Evolutionary conservation across 2,797 vertebrate genomes (phyloP).

Genomic region (Masticophis lateralis): DNA sequence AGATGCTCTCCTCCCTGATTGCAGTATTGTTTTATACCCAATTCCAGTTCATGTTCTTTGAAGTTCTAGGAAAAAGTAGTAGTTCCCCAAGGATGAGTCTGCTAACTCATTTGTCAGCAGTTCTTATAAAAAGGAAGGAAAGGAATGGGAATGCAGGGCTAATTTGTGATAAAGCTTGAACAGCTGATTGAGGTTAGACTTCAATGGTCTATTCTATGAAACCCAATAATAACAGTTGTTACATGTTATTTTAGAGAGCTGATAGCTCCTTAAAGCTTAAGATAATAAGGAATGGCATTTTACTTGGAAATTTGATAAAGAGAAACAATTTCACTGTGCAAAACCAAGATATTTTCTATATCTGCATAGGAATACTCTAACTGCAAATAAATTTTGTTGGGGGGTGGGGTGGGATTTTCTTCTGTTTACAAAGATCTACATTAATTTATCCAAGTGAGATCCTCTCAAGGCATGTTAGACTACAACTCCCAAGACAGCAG

Average conservation of each 20-base stretch:
- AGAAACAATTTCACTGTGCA: not conserved
- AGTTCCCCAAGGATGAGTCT: not conserved
- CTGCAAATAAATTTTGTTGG: not conserved
- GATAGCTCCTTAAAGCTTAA: not conserved
- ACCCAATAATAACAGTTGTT: not conserved
- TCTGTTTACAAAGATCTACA: not conserved
- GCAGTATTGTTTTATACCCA: not conserved
- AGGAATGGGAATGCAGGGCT: not conserved
- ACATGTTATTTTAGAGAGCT: not conserved
- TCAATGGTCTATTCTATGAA: not conserved
- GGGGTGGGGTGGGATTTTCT: not conserved
- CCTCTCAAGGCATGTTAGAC: not conserved
- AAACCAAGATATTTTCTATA: not conserved
- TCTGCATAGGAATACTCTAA: not conserved
- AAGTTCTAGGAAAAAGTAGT: not conserved
- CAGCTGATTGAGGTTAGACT: slow-evolving; percentile 20
- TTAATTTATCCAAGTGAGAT: not conserved
- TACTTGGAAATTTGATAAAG: not conserved
- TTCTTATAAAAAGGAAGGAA: not conserved
- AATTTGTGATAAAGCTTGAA: not conserved
- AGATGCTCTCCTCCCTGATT: not conserved
- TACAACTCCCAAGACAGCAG: not conserved
- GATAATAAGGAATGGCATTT: not conserved
- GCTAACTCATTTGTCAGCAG: not conserved
- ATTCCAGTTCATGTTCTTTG: not conserved